Conservation (phyloP, 2,113 vertebrate species). For the Isurus oxyrinchus region DNA sequence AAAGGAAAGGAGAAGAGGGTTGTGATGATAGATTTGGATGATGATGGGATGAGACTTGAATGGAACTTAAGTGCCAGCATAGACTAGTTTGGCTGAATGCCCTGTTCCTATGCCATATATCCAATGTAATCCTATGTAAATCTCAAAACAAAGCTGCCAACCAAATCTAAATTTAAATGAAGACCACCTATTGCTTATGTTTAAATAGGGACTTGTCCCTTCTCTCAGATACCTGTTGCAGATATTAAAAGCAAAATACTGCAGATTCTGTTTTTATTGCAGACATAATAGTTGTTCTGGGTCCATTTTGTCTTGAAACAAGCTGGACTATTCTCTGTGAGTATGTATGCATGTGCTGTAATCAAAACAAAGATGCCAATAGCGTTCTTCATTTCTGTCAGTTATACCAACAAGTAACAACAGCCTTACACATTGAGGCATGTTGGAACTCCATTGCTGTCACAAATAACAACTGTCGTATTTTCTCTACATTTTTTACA, state of each 20-base stretch:
- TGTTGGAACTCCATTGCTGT: neutral
- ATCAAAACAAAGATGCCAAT: neutral
- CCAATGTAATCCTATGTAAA: neutral
- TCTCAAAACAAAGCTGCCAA: neutral
- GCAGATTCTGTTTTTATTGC: too few relatives aligned
- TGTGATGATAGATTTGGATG: too few relatives aligned
- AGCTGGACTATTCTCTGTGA: neutral
- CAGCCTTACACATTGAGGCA: neutral
- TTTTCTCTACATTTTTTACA: neutral
- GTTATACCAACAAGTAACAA: neutral
- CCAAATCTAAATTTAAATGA: neutral
- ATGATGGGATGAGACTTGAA: too few relatives aligned
- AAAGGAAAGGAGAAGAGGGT: too few relatives aligned
- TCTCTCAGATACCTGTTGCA: neutral
- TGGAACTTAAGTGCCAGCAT: too few relatives aligned
- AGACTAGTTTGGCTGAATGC: too few relatives aligned
- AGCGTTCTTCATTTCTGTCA: neutral
- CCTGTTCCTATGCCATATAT: too few relatives aligned
- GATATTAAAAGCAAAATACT: too few relatives aligned
- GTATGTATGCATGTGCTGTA: neutral
- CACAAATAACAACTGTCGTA: neutral
- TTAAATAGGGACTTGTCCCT: neutral
- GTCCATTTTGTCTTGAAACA: neutral
- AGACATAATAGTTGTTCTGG: neutral
- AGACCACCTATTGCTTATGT: neutral